phyloP scores from a whole-genome alignment of 2,797 vertebrate genomes.

The Macropodus opercularis region DNA sequence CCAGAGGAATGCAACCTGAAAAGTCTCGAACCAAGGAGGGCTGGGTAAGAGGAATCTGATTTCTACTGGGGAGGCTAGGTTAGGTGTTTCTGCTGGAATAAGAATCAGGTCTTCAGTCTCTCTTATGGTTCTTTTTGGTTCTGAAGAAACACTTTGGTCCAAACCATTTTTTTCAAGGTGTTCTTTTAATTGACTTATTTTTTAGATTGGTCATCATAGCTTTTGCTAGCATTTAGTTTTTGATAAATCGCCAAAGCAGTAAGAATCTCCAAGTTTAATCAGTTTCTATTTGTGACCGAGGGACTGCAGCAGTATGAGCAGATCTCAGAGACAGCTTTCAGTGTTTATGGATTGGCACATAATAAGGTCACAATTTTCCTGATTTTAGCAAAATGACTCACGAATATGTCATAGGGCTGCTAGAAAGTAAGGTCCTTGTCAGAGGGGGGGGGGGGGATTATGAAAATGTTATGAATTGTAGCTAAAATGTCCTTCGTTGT shows the following conservation, averaged over 20 bases:
- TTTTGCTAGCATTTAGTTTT: slow-evolving; percentile 15
- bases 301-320: slow-evolving; percentile 3
- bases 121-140: slow-evolving; percentile 23
- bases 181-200: too few species aligned
- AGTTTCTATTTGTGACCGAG: slow-evolving; percentile 23
- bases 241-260: slow-evolving; percentile 24
- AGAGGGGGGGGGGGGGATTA: too few species aligned
- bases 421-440: slow-evolving; percentile 3
- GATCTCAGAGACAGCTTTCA: slow-evolving; percentile 16
- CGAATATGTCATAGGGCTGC: not conserved
- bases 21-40: slow-evolving; percentile 95
- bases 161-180: not conserved
- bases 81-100: slow-evolving; percentile 50
- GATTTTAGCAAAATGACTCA: slow-evolving; percentile 9
- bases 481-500: not conserved
- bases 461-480: not conserved
- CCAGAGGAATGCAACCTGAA: slow-evolving; percentile 98
- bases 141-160: slow-evolving; percentile 30
- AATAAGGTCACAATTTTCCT: slow-evolving; percentile 24
- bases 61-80: slow-evolving; percentile 46
- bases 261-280: not conserved
- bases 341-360: slow-evolving; percentile 8
- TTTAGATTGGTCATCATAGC: not conserved
- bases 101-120: slow-evolving; percentile 19
- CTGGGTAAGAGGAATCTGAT: slow-evolving; percentile 89